A percentile compares a stretch with the other conserved stretches of the same genome.
phyloP scores from a whole-genome alignment of 1,140 invertebrate genomes.

The Armadillidium nasatum region DNA sequence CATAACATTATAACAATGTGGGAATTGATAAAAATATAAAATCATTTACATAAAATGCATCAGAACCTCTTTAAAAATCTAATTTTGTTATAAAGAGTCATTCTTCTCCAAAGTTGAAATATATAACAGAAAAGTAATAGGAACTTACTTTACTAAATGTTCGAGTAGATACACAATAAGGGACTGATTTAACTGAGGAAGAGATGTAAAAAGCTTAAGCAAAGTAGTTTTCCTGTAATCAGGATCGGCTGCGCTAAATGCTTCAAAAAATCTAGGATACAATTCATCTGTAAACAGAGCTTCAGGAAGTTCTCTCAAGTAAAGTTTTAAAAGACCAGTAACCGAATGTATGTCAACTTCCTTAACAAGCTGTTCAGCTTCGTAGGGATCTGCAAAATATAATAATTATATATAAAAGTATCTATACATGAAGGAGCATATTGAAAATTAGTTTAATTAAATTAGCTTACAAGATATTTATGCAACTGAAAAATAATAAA shows the following conservation, averaged over 20 bases:
- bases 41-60: too few species aligned
- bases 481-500: too few species aligned
- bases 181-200: slow-evolving; percentile 79
- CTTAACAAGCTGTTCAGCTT: slow-evolving; percentile 80
- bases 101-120: too few species aligned
- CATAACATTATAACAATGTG: too few species aligned
- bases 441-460: too few species aligned
- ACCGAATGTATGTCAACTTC: slow-evolving; percentile 95
- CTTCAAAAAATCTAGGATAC: slow-evolving; percentile 74
- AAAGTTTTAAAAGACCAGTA: slow-evolving; percentile 88
- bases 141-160: slow-evolving; percentile 72
- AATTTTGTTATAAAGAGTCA: too few species aligned
- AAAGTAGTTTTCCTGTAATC: slow-evolving; percentile 54
- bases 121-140: neutral
- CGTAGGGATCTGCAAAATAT: slow-evolving; percentile 70
- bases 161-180: slow-evolving; percentile 80
- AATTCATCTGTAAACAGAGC: slow-evolving; percentile 85
- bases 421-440: too few species aligned
- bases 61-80: too few species aligned
- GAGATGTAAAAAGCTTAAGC: slow-evolving; percentile 62
- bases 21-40: too few species aligned
- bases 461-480: too few species aligned
- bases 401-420: slow-evolving; percentile 2
- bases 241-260: slow-evolving; percentile 57
- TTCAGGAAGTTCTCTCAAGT: slow-evolving; percentile 89